These are phyloP conservation scores for Chironomus riparius DNA, from an alignment of 2,888 invertebrate species.

Conservation along the genomic window DNA sequence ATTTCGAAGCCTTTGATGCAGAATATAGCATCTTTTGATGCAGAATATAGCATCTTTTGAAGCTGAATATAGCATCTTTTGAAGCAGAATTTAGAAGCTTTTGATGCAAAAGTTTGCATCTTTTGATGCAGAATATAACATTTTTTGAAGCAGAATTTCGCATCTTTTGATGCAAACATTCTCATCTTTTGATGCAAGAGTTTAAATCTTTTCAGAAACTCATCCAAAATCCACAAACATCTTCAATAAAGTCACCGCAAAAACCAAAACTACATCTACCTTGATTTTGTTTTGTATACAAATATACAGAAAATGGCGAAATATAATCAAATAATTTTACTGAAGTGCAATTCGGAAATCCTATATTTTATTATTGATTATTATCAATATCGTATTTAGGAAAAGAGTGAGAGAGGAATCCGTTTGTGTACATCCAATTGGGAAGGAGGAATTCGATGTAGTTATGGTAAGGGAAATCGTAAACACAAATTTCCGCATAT, in stretches of 20 bases:
- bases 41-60: too few species aligned
- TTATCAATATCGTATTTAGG: slow-evolving; percentile 10
- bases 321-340: slow-evolving; percentile 8
- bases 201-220: too few species aligned
- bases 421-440: background rate
- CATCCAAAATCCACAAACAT: too few species aligned
- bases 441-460: background rate
- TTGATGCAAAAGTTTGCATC: too few species aligned
- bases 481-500: background rate
- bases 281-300: background rate
- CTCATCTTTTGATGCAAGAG: too few species aligned
- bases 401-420: background rate
- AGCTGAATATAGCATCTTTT: background rate
- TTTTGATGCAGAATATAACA: too few species aligned
- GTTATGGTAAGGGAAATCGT: background rate
- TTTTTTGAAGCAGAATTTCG: too few species aligned
- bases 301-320: background rate
- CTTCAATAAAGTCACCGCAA: background rate
- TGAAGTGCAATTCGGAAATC: background rate
- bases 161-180: too few species aligned
- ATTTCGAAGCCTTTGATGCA: too few species aligned
- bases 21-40: too few species aligned
- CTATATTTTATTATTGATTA: slow-evolving; percentile 12
- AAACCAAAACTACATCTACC: background rate
- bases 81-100: too few species aligned